phyloP scores from a whole-genome alignment of 2,888 invertebrate genomes.

The Dusona sp. region DNA sequence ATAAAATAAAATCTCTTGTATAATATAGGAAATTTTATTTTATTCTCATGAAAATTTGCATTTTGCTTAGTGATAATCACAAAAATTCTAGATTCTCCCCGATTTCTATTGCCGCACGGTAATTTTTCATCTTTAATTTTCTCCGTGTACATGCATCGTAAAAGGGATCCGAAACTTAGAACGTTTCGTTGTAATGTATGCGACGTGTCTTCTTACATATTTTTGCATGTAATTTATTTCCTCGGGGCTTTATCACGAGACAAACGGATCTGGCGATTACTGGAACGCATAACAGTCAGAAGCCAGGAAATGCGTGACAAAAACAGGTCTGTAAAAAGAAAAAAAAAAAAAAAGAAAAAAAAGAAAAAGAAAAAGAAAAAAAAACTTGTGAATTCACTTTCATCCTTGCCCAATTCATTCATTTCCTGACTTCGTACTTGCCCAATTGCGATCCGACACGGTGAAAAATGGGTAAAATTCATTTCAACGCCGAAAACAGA shows the following conservation, averaged over 20 bases:
- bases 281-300: conserved; percentile 42
- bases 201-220: conserved; percentile 25
- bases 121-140: too few relatives aligned
- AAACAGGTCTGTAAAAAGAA: background rate
- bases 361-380: too few relatives aligned
- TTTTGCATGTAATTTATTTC: conserved; percentile 31
- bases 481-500: background rate
- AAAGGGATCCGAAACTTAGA: background rate
- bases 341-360: too few relatives aligned
- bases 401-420: background rate
- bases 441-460: conserved; percentile 48
- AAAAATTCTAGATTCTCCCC: too few relatives aligned
- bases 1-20: too few relatives aligned
- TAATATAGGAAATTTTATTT: too few relatives aligned
- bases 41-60: too few relatives aligned
- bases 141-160: background rate
- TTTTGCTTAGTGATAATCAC: too few relatives aligned
- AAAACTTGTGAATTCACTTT: conserved; percentile 1
- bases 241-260: conserved; percentile 29
- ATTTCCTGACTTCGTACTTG: conserved; percentile 47
- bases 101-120: too few relatives aligned
- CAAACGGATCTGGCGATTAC: conserved; percentile 42
- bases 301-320: conserved; percentile 46
- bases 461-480: conserved; percentile 36
- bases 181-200: conserved; percentile 8